These are phyloP conservation scores for Cybosia mesomella DNA, from an alignment of 2,888 invertebrate species.

Conservation along the genomic window DNA sequence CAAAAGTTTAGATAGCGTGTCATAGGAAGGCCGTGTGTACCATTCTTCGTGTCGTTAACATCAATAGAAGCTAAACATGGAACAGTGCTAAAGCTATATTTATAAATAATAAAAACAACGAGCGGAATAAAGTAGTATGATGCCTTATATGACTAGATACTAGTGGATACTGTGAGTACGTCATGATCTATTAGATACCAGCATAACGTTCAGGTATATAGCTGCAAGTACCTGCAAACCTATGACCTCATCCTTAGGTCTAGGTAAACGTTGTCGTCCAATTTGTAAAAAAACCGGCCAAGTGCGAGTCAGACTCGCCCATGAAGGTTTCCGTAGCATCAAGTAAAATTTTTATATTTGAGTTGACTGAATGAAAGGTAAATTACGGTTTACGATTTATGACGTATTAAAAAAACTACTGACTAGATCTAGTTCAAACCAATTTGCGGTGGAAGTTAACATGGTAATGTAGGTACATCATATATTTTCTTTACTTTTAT, in stretches of 20 bases:
- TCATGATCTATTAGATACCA: conserved; percentile 18
- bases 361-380: too few species aligned
- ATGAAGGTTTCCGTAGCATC: too few species aligned
- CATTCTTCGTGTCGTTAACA: conserved; percentile 26
- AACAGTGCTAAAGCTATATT: conserved; percentile 25
- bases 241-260: conserved; percentile 64
- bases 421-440: too few species aligned
- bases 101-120: conserved; percentile 33
- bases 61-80: conserved; percentile 25
- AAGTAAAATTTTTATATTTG: too few species aligned
- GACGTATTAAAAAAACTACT: too few species aligned
- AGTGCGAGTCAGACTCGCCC: too few species aligned
- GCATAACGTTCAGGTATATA: conserved; percentile 9
- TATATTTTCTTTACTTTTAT: too few species aligned
- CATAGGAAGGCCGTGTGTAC: conserved; percentile 17
- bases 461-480: too few species aligned
- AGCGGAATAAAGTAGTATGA: conserved; percentile 12
- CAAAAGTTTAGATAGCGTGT: conserved; percentile 35
- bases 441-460: too few species aligned
- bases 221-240: conserved; percentile 8
- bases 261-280: conserved; percentile 67
- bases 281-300: too few species aligned
- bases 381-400: too few species aligned
- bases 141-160: neutral
- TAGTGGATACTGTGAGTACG: neutral